Percentiles rank a stretch among this genome's conserved stretches.
phyloP scores from a whole-genome alignment of 2,797 vertebrate species.

The Valencia hispanica region DNA sequence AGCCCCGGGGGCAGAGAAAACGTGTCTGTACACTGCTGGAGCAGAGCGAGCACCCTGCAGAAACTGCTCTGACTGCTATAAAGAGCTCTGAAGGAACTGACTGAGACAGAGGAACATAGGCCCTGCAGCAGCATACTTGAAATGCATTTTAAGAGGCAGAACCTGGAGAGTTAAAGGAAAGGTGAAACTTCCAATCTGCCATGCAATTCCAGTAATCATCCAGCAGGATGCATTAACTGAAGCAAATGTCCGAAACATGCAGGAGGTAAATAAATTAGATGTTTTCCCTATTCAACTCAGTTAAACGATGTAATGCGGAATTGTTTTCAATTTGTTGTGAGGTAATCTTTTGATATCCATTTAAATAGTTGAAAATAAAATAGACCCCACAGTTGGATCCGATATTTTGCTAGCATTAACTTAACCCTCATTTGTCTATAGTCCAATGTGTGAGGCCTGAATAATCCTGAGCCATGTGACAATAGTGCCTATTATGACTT shows the following conservation, averaged over 20 bases:
- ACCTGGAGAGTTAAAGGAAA: slow-evolving; percentile 22
- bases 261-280: background rate
- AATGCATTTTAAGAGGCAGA: slow-evolving; percentile 17
- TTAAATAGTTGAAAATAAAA: background rate
- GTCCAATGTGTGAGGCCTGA: slow-evolving; percentile 44
- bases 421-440: slow-evolving; percentile 7
- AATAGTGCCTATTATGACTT: slow-evolving; percentile 64
- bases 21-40: slow-evolving; percentile 84
- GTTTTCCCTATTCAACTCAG: background rate
- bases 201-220: slow-evolving; percentile 1
- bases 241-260: background rate
- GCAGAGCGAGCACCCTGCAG: slow-evolving; percentile 75
- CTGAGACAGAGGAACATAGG: slow-evolving; percentile 35
- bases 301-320: background rate
- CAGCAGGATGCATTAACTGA: background rate
- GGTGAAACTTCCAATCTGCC: slow-evolving; percentile 6
- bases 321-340: background rate
- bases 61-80: slow-evolving; percentile 65
- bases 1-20: slow-evolving; percentile 80
- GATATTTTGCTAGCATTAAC: background rate
- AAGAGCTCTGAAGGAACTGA: slow-evolving; percentile 48
- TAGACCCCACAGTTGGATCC: background rate
- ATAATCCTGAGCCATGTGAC: slow-evolving; percentile 64
- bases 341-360: background rate
- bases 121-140: slow-evolving; percentile 44